Conservation (phyloP, 2,888 invertebrate genomes). For the Aromia moschata region DNA sequence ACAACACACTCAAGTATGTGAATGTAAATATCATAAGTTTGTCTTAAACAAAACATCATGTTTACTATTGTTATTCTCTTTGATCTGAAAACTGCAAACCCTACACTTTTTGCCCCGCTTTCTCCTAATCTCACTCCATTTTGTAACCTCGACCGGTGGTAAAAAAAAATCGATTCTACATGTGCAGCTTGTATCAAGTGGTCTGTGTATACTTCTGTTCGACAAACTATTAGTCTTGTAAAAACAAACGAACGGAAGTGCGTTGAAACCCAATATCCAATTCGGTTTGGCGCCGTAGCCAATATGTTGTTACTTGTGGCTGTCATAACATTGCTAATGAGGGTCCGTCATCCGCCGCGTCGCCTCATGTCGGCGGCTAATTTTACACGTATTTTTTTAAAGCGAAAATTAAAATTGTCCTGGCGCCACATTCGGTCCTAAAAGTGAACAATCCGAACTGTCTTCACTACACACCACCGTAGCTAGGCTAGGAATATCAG, state of each 20-base stretch:
- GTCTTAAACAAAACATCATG: too few species aligned
- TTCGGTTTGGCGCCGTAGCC: constrained; percentile 40
- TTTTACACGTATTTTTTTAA: not conserved
- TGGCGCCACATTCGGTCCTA: too few species aligned
- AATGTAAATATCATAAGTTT: too few species aligned
- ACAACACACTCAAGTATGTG: too few species aligned
- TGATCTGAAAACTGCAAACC: too few species aligned
- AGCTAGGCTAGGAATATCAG: too few species aligned
- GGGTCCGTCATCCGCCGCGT: constrained; percentile 34
- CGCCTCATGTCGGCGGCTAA: constrained; percentile 20
- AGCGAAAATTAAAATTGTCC: not conserved
- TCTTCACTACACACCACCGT: too few species aligned
- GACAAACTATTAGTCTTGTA: constrained; percentile 20
- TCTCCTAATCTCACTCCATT: not conserved
- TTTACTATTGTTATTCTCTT: too few species aligned
- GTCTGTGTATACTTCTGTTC: constrained; percentile 3
- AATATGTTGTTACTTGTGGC: constrained; percentile 40
- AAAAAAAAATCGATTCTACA: not conserved
- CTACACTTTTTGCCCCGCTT: too few species aligned
- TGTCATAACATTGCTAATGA: constrained; percentile 49
- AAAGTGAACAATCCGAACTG: too few species aligned
- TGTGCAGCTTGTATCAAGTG: constrained; percentile 10
- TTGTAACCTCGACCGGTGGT: too few species aligned
- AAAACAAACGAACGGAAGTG: constrained; percentile 30
- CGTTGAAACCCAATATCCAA: constrained; percentile 36